Conservation (phyloP, 2,113 vertebrate genomes). For the Caloenas nicobarica region DNA sequence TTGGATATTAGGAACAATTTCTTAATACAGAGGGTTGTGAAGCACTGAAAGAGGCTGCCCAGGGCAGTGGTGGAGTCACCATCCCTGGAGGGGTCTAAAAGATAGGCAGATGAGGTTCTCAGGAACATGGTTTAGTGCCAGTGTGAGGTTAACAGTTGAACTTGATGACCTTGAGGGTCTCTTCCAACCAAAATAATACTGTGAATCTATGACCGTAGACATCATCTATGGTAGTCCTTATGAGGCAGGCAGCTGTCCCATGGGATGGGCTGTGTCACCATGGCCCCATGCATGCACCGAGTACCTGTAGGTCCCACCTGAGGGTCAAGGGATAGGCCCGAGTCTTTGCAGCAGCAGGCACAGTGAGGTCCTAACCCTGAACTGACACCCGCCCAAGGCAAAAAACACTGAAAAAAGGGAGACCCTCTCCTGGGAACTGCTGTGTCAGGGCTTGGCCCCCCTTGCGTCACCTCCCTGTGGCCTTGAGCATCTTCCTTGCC, state of each 20-base stretch:
- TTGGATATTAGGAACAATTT: too few species aligned
- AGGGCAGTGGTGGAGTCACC: too few species aligned
- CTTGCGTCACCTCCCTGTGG: background rate
- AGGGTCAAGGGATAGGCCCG: background rate
- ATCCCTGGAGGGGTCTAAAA: too few species aligned
- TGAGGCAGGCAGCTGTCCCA: background rate
- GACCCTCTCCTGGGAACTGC: background rate
- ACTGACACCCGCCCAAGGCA: background rate
- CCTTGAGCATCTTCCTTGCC: background rate
- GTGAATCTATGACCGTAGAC: background rate
- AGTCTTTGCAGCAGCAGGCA: background rate
- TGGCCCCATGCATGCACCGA: background rate
- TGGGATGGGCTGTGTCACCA: rapidly evolving
- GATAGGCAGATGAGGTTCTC: too few species aligned
- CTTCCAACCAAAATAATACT: too few species aligned
- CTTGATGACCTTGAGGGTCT: too few species aligned
- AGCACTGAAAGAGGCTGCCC: too few species aligned
- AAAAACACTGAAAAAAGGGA: background rate
- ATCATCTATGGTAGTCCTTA: background rate
- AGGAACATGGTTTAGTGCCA: too few species aligned
- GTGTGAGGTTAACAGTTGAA: too few species aligned
- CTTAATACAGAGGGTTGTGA: too few species aligned
- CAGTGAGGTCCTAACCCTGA: background rate
- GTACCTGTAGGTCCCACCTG: background rate
- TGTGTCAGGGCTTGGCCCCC: background rate